Evolutionary conservation across 2,113 vertebrate species (phyloP), one percentile per base, ranked within the genome.

Genomic region (Electrona antarctica): DNA sequence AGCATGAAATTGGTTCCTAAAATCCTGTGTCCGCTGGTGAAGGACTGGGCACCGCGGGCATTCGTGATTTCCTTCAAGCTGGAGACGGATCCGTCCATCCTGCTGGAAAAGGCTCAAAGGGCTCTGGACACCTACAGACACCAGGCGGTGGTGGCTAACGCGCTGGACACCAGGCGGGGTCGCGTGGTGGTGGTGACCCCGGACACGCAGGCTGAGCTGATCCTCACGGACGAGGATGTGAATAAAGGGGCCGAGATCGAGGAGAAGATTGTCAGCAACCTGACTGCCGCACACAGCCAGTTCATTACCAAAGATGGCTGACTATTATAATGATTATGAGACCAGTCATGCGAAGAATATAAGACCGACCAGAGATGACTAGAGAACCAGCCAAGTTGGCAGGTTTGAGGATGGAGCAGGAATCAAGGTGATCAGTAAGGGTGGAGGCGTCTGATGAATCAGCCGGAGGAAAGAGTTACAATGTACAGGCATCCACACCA

Each of bases 1-100:
- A 97, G 95, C 11, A 94, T 99, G 96, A 96, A 96, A 89, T 98
- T 99, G 96, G 97, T 98, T 62, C 98, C 98, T 7, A 99, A 99
- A 90, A 97, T 99, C 86, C 92, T 99, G 47, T 95, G 95, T 8
- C 97, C 97, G 2, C 88, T 99, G 61, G 97, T 99, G 81, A 98
- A 95, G 83, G 96, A 99, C 81, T 99, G 98, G 98, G 97, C 98
- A 14, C 96, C 97, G 0, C 92, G 94, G 74, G 98, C 97, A 0
- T 99, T 98, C 33, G 94, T 99, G 60, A 96, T 94, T 73, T 99
- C 98, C 41, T 99, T 99, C 74, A 99, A 99, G 76, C 89, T 99
- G 83, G 98, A 99, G 87, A 99, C 98, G 0, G 94, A 99, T 49
- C 87, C 95, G 0, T 77, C 90, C 63, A 95, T 99, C 69, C 81